Base-by-base conservation (phyloP, 23 tunicate species). In the Trididemnum nubilum region DNA sequence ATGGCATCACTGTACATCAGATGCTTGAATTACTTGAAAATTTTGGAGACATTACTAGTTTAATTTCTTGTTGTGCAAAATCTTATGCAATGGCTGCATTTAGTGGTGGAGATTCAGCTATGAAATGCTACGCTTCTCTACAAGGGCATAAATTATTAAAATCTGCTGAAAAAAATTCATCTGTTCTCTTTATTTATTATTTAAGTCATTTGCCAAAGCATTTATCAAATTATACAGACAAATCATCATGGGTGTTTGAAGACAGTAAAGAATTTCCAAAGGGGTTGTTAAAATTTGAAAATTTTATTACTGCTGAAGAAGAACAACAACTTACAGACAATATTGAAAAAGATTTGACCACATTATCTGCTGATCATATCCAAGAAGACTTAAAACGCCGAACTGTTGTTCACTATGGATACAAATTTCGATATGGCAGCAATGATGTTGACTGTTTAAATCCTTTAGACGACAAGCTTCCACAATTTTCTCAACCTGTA, bases 341-440 rank as follows among this genome's bases (percentile, higher is more conserved):
- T 19, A 81, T 93, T 57, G 71, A 83, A 51, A 37, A 37, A 0
- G 98, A 93, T 24, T 29, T 65, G 34, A 35, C 57, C 2, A 50
- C 64, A 27, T 36, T 26, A 15, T 33, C 81, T 15, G 61, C 64
- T 7, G 34, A 70, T 1, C 38, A 38, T 37, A 28, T 79, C 25
- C 75, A 78, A 26, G 87, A 84, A 38, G 73, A 35, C 15, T 64
- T 93, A 27, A 93, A 93, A 71, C 88, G 88, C 39, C 35, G 98
- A 39, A 80, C 79, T 24, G 98, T 93, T 1, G 37, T 91, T 34
- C 98, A 93, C 51, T 93, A 87, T 80, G 98, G 98, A 77, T 93
- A 93, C 60, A 85, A 84, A 78, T 93, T 93, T 60, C 80, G 87
- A 1, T 93, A 93, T 73, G 91, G 87, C 18, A 49, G 71, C 35